Evolutionary conservation across 2,113 vertebrate species (phyloP), one percentile per base, ranked within the genome.

Genomic region (Nerophis ophidion): DNA sequence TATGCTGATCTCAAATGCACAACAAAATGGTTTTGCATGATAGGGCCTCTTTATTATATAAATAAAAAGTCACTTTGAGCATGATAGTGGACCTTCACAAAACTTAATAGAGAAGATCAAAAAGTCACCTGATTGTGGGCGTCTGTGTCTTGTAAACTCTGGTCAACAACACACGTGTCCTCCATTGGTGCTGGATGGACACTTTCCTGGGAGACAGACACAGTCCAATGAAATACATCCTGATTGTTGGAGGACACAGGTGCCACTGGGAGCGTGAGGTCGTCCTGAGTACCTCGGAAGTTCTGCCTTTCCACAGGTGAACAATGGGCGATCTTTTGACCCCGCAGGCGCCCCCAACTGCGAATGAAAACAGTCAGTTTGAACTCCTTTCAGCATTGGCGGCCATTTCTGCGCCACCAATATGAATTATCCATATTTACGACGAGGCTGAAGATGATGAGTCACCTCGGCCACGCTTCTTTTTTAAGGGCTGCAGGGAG

Each of bases 281-380:
- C 12, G 10, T 19, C 17, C 12, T 19, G 65, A 8, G 16, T 66
- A 86, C 84, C 81, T 85, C 71, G 26, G 67, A 76, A 0, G 44
- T 70, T 81, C 77, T 45, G 55, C 70, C 77, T 63, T 82, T 81
- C 77, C 79, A 85, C 53, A 86, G 74, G 7, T 80, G 75, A 26
- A 85, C 49, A 38, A 81, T 77, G 1, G 82, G 78, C 0, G 80
- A 81, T 6, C 75, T 59, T 59, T 77, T 80, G 47, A 84, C 78
- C 57, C 61, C 77, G 0, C 49, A 13, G 4, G 72, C 72, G 15
- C 57, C 35, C 8, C 46, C 7, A 6, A 45, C 2, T 7, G 47
- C 44, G 33, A 19, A 76, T 84, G 48, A 6, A 10, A 65, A 40
- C 10, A 64, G n/a, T 26, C 6, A 55, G 8, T 42, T 63, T 14